Conservation (phyloP, 2,888 invertebrate genomes). For the Ecliptopera silaceata region DNA sequence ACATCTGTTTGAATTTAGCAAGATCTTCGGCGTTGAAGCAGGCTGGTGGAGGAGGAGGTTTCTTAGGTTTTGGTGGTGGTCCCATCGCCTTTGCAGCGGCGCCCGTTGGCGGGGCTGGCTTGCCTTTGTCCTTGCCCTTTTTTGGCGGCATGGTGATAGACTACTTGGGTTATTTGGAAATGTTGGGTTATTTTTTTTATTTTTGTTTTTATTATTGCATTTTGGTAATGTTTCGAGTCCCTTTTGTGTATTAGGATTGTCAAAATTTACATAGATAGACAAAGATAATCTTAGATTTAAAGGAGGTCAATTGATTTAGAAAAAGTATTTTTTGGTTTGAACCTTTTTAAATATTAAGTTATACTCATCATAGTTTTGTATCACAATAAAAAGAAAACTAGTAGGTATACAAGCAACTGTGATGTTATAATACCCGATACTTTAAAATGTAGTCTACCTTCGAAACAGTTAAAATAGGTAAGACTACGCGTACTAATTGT, state of each 20-base stretch:
- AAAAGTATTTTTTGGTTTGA: too few species aligned
- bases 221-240: not conserved
- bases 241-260: not conserved
- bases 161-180: not conserved
- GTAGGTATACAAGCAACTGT: too few species aligned
- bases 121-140: conserved; percentile 50
- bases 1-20: conserved; percentile 62
- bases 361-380: too few species aligned
- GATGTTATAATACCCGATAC: too few species aligned
- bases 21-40: conserved; percentile 66
- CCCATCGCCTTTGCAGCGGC: conserved; percentile 37
- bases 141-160: conserved; percentile 55
- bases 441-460: too few species aligned
- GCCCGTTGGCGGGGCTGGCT: conserved; percentile 25
- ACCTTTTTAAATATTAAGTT: too few species aligned
- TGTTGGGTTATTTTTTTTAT: not conserved
- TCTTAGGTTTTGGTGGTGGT: conserved; percentile 64
- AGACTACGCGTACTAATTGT: too few species aligned
- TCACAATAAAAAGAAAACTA: too few species aligned
- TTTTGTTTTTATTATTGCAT: too few species aligned
- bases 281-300: too few species aligned
- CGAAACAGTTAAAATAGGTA: too few species aligned
- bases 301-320: too few species aligned
- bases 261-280: not conserved
- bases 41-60: conserved; percentile 69